Evolutionary conservation across 2,888 invertebrate genomes (phyloP).

Genomic region (Euphydryas editha): DNA sequence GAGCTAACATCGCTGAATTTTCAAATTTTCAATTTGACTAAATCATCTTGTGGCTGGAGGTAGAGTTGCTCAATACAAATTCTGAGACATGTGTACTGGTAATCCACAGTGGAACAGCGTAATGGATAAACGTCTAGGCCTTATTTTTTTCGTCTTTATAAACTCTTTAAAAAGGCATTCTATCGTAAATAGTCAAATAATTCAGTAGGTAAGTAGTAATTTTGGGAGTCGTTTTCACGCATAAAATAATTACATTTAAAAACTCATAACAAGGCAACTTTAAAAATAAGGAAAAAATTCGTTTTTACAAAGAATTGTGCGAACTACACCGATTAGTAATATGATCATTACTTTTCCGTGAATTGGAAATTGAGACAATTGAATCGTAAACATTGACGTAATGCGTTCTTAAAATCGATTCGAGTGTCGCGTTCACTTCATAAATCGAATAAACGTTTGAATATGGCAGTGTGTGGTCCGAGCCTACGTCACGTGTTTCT

Average conservation of each 20-base stretch:
- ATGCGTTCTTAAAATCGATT: conserved; percentile 72
- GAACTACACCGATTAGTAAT: conserved; percentile 60
- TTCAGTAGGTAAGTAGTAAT: no score
- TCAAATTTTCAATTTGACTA: background rate
- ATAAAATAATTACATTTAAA: background rate
- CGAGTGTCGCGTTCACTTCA: conserved; percentile 50
- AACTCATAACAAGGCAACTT: no score
- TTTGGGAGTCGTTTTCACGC: background rate
- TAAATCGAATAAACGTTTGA: conserved; percentile 19
- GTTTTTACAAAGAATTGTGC: conserved; percentile 32
- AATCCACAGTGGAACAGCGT: no score
- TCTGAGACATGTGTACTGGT: no score
- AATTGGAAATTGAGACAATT: conserved; percentile 60
- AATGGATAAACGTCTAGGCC: no score
- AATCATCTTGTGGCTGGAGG: no score
- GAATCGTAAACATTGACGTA: conserved; percentile 62
- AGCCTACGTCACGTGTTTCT: conserved; percentile 13
- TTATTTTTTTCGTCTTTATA: no score
- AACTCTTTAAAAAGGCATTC: no score
- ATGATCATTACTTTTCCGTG: conserved; percentile 62
- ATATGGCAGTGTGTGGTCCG: conserved; percentile 26
- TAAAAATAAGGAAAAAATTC: conserved; percentile 11
- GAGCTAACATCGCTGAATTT: background rate
- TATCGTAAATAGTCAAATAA: no score
- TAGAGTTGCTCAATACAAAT: no score